Percentiles rank a stretch among this genome's conserved stretches.
phyloP scores from a whole-genome alignment of 2,888 invertebrate species.

The Pyralis farinalis region DNA sequence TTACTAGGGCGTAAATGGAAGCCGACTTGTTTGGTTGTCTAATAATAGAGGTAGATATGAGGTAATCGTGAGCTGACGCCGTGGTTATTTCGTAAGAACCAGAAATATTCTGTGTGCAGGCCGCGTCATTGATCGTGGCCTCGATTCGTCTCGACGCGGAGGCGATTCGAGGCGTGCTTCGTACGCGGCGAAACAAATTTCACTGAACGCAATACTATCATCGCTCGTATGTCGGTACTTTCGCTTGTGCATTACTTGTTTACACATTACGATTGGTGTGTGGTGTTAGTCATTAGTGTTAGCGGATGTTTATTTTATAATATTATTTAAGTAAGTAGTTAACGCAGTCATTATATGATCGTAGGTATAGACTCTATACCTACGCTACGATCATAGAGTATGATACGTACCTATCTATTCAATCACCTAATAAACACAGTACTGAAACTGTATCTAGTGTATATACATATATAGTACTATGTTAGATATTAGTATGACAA shows the following conservation, averaged over 20 bases:
- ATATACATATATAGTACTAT: no score
- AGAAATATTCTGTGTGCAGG: slow-evolving; percentile 60
- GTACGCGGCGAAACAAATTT: slow-evolving; percentile 29
- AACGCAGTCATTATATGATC: no score
- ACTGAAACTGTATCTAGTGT: no score
- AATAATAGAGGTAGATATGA: slow-evolving; percentile 74
- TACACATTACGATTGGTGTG: not conserved
- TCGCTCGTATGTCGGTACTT: slow-evolving; percentile 1
- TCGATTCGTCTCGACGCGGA: slow-evolving; percentile 31
- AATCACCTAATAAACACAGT: no score
- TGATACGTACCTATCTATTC: no score
- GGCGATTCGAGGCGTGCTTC: slow-evolving; percentile 42
- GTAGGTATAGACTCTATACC: no score
- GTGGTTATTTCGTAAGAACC: slow-evolving; percentile 61
- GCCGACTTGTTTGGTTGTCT: slow-evolving; percentile 59
- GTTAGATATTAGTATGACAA: no score
- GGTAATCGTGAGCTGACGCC: slow-evolving; percentile 67
- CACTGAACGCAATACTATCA: slow-evolving; percentile 37
- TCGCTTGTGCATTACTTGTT: slow-evolving; percentile 5
- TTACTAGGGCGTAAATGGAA: slow-evolving; percentile 65
- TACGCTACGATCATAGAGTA: no score
- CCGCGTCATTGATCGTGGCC: slow-evolving; percentile 61
- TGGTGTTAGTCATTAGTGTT: not conserved
- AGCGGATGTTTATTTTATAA: no score
- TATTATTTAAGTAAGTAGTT: no score